Evolutionary conservation across 1,140 invertebrate genomes (phyloP).

Genomic region (Psix sp.): DNA sequence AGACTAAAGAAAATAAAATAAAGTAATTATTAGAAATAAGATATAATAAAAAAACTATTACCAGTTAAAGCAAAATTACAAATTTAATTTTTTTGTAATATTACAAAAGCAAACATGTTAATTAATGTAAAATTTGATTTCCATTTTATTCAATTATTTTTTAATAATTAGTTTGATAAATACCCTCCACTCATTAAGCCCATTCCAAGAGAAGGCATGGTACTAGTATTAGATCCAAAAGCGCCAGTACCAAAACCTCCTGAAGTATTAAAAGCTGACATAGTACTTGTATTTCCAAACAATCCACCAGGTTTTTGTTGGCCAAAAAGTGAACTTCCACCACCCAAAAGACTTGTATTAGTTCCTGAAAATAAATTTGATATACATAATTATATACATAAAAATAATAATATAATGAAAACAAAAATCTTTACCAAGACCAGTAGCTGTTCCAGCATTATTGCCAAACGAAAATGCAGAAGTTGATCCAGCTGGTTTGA

Average conservation of each 20-base stretch:
- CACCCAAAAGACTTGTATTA: conserved; percentile 72
- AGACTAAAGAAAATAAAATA: conserved; percentile 54
- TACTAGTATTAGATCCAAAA: conserved; percentile 73
- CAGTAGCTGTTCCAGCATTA: conserved; percentile 70
- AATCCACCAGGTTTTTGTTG: conserved; percentile 78
- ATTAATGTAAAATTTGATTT: too few species aligned
- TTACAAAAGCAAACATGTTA: too few species aligned
- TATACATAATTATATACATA: conserved; percentile 8
- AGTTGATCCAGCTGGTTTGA: conserved; percentile 73
- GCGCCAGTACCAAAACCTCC: conserved; percentile 69
- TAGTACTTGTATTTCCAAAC: conserved; percentile 76
- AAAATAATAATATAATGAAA: conserved; percentile 12
- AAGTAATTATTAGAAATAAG: too few species aligned
- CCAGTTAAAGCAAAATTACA: too few species aligned
- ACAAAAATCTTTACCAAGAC: conserved; percentile 69
- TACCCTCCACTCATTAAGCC: conserved; percentile 68
- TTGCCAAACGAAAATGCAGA: conserved; percentile 76
- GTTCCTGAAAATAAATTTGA: conserved; percentile 55
- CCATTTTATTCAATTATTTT: too few species aligned
- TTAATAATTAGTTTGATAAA: too few species aligned
- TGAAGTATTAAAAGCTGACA: conserved; percentile 64
- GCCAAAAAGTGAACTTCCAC: conserved; percentile 75
- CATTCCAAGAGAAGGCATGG: conserved; percentile 62
- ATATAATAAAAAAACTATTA: conserved; percentile 17
- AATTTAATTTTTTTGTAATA: too few species aligned